phyloP scores from a whole-genome alignment of 1,140 invertebrate species.

The Leptoteleia sp. region DNA sequence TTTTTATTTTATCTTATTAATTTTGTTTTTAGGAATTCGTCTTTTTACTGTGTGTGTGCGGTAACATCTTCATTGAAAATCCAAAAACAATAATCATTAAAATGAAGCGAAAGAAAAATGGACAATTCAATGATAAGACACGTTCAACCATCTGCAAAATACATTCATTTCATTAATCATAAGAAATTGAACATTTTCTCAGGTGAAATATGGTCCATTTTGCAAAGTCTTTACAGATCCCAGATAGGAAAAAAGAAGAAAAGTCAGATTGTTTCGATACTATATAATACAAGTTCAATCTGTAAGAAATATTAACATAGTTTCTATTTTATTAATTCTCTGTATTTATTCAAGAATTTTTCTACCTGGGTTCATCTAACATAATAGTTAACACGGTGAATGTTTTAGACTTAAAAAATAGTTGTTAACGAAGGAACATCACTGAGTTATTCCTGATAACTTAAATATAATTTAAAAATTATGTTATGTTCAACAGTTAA shows the following conservation, averaged over 20 bases:
- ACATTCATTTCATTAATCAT: conserved; percentile 25
- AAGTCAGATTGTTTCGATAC: too few relatives aligned
- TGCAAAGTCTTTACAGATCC: conserved; percentile 7
- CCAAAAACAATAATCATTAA: conserved; percentile 4
- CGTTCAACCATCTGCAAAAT: neutral
- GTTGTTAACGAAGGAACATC: conserved; percentile 9
- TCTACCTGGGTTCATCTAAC: conserved; percentile 11
- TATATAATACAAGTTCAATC: too few relatives aligned
- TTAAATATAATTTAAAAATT: neutral
- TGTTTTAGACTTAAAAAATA: conserved; percentile 27
- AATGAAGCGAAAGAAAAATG: conserved; percentile 20
- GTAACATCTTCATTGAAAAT: conserved; percentile 1
- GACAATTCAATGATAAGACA: conserved; percentile 14
- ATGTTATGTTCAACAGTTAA: too few relatives aligned
- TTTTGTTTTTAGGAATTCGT: neutral
- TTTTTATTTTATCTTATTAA: neutral
- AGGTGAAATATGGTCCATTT: conserved; percentile 51
- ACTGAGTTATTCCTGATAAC: conserved; percentile 1
- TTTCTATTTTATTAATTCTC: neutral
- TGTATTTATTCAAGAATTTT: conserved; percentile 1
- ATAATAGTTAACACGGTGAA: conserved; percentile 7
- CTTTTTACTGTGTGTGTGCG: neutral
- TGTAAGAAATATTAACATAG: too few relatives aligned
- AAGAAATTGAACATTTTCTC: conserved; percentile 45
- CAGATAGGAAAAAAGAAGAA: conserved; percentile 29